Percentiles rank a stretch among this genome's conserved stretches.
Evolutionary conservation across 2,113 vertebrate genomes (phyloP).

Genomic region (Lepisosteus osseus): DNA sequence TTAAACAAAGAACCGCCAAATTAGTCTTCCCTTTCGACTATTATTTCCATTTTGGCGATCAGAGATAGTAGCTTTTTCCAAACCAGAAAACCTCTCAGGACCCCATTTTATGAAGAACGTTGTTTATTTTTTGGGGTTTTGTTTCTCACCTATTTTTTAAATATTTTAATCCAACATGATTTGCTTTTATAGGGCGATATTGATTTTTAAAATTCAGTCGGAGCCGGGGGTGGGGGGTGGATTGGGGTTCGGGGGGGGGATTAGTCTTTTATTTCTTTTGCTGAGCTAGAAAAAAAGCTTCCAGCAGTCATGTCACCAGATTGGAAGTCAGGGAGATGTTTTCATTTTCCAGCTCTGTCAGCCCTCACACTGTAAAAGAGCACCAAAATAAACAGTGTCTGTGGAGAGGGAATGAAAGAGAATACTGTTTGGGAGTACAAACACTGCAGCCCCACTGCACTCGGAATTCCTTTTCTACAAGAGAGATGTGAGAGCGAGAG

Average conservation of each 20-base stretch:
- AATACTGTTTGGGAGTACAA: slow-evolving; percentile 70
- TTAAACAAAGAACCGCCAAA: slow-evolving; percentile 31
- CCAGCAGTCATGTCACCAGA: slow-evolving; percentile 53
- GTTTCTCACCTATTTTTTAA: not conserved
- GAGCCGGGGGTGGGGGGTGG: not conserved
- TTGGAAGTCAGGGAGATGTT: slow-evolving; percentile 57
- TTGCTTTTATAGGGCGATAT: no score
- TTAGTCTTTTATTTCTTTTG: slow-evolving; percentile 38
- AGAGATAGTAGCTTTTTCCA: slow-evolving; percentile 17
- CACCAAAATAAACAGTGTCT: slow-evolving; percentile 70
- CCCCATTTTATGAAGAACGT: slow-evolving; percentile 19
- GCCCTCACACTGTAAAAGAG: slow-evolving; percentile 60
- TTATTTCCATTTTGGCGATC: slow-evolving; percentile 32
- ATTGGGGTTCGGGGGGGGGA: slow-evolving; percentile 14
- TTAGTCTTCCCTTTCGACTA: slow-evolving; percentile 32
- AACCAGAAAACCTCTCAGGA: slow-evolving; percentile 25
- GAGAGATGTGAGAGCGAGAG: slow-evolving; percentile 36
- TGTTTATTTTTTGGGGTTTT: slow-evolving; percentile 6
- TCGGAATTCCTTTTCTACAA: slow-evolving; percentile 60
- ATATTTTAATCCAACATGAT: not conserved
- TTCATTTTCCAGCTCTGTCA: slow-evolving; percentile 60
- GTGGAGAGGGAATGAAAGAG: slow-evolving; percentile 65
- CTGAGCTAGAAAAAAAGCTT: slow-evolving; percentile 48
- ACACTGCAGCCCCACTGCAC: slow-evolving; percentile 56
- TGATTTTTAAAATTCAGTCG: no score